Evolutionary conservation across 2,888 invertebrate species (phyloP).

Genomic region (Allygus modestus): DNA sequence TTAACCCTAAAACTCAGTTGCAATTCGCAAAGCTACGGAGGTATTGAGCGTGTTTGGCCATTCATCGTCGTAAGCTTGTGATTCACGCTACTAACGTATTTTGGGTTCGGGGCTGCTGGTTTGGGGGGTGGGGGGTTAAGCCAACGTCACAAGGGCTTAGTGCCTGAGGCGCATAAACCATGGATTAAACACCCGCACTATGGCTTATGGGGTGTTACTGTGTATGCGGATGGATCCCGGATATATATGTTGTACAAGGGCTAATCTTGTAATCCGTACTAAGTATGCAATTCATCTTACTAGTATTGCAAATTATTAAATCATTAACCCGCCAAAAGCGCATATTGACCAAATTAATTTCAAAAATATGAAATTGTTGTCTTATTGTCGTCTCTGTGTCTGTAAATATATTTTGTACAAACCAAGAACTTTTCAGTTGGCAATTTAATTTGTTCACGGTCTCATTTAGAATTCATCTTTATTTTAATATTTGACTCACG

Average conservation of each 20-base stretch:
- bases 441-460: no score
- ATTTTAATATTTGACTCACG: no score
- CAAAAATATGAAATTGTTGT: no score
- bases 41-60: not conserved
- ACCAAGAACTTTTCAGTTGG: no score
- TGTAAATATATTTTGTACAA: no score
- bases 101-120: conserved; percentile 13
- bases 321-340: no score
- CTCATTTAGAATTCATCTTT: no score
- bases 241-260: conserved; percentile 9
- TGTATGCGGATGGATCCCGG: not conserved
- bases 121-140: conserved; percentile 9
- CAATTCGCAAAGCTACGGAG: not conserved
- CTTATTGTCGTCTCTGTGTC: no score
- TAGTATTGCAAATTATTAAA: no score
- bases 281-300: no score
- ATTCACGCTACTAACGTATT: conserved; percentile 21
- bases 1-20: not conserved
- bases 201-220: conserved; percentile 37
- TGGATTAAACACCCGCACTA: conserved; percentile 41
- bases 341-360: no score
- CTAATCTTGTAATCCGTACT: not conserved
- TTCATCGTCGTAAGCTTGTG: conserved; percentile 6
- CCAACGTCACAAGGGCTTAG: not conserved
- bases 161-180: conserved; percentile 44